These are phyloP conservation scores for Aelia acuminata DNA, from an alignment of 2,888 invertebrate genomes.

Conservation along the genomic window DNA sequence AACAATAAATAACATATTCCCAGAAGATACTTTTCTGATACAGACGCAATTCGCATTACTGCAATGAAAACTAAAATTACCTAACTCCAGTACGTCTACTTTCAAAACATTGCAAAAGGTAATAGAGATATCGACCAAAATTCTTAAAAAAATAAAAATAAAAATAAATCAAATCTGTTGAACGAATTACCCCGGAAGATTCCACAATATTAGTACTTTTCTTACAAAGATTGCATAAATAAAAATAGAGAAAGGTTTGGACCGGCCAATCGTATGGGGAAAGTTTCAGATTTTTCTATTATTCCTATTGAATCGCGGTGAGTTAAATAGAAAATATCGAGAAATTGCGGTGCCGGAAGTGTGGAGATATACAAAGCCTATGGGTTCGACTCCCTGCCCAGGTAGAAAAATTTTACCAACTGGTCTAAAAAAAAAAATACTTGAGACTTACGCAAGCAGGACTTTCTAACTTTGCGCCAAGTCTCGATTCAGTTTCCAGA, in stretches of 20 bases:
- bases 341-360: background rate
- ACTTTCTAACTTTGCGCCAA: constrained; percentile 2
- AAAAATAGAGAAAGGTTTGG: background rate
- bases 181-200: background rate
- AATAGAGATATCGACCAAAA: too few relatives aligned
- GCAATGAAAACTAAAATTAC: too few relatives aligned
- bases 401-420: background rate
- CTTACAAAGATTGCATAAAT: background rate
- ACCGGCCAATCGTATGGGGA: background rate
- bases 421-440: background rate
- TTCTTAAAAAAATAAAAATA: background rate
- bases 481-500: constrained; percentile 17
- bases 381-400: background rate
- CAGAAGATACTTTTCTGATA: too few relatives aligned
- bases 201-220: background rate
- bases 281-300: background rate
- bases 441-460: background rate
- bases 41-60: too few relatives aligned
- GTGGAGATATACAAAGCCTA: background rate
- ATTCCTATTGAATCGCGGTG: background rate
- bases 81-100: too few relatives aligned
- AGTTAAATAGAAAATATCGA: background rate
- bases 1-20: too few relatives aligned
- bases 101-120: too few relatives aligned
- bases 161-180: background rate